Evolutionary conservation across 1,140 invertebrate species (phyloP), one percentile per base, ranked within the genome.

Genomic region (Procambarus clarkii): DNA sequence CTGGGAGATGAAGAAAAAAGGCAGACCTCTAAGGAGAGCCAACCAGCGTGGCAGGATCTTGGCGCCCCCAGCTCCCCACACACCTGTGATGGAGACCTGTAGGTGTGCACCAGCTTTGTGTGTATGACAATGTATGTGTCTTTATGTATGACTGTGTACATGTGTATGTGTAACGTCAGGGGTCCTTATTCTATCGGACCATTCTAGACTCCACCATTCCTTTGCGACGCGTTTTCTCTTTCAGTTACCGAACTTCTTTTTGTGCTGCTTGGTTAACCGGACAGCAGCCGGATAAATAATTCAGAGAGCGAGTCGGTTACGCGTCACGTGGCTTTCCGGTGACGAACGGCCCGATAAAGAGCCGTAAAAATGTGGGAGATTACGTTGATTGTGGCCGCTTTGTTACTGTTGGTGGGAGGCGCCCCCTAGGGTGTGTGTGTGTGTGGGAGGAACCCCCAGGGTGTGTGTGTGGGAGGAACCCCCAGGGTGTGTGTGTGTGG

Each of bases 311-410:
- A 44, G 76, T 3, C 3, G 76, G 34, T 18, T 15, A 78, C 13
- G 11, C 76, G 76, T 44, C 8, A 78, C 76, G 24, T 18, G 46
- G 34, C 76, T 44, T 9, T 4, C 76, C 34, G 76, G 76, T 48
- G 76, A 78, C 76, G 24, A 78, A 78, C 34, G 76, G 76, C 24
- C 7, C 76, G 76, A 78, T 78, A 78, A 78, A 78, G 76, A 78
- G 24, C 21, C 76, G 76, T 44, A 78, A 78, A 78, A 78, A 78
- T 78, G 76, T 78, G 76, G 13, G 76, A 78, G 79, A 80, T 80
- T 80, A 80, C 18, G 46, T 54, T 34, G n/a, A 54, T 54, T 80
- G 79, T 80, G 79, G 79, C 44, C 46, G 54, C 79, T 80, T 80
- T 80, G 46, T 80, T 80, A 80, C 79, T 46, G 77, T 46, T 24